Base-by-base conservation (phyloP, 2,797 vertebrate genomes). In the Bradypodion ventrale region DNA sequence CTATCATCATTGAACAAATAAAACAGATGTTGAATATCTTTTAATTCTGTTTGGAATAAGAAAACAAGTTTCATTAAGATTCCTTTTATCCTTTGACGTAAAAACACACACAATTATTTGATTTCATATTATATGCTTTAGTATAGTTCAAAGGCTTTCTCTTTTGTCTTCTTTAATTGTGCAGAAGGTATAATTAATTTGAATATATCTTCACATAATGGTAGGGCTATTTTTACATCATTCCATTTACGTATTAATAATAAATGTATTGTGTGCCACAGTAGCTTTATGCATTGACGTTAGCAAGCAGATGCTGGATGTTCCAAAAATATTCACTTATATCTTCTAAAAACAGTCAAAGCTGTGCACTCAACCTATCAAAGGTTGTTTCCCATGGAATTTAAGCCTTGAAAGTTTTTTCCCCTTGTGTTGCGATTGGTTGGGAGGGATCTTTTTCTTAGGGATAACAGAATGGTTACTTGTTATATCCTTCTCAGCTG, bases 401-500 rank as follows among this genome's bases (percentile, higher is more conserved):
- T 81, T 69, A 40, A 25, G 32, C 16, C 63, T 49, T 19, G 56
- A 27, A 23, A 65, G 37, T 35, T 23, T 32, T 42, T 74, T 66
- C n/a, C 40, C n/a, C 40, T 49, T 13, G 2, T 76, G 19, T 25
- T 49, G 56, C 40, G 23, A 23, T 59, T 42, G 78, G 63, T 19
- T 1, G 21, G 44, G 12, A 2, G 27, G 40, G 70, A 6, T 19
- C 5, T 29, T 49, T 25, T n/a, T 66, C 62, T 29, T 44, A 75
- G 42, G 12, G 72, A 19, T 52, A n/a, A 59, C 46, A 59, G 78
- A 40, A 62, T 6, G 16, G 25, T 29, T 46, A 21, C 74, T 62
- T 82, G 73, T 42, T 19, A 2, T 60, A 52, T 2, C 63, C 69
- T 52, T 78, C 80, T 89, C 84, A 83, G 77, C 85, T 74, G 42